Percentiles rank a stretch among this genome's conserved stretches.
Conservation (phyloP, 2,797 vertebrate genomes). For the Eidolon dupreanum region DNA sequence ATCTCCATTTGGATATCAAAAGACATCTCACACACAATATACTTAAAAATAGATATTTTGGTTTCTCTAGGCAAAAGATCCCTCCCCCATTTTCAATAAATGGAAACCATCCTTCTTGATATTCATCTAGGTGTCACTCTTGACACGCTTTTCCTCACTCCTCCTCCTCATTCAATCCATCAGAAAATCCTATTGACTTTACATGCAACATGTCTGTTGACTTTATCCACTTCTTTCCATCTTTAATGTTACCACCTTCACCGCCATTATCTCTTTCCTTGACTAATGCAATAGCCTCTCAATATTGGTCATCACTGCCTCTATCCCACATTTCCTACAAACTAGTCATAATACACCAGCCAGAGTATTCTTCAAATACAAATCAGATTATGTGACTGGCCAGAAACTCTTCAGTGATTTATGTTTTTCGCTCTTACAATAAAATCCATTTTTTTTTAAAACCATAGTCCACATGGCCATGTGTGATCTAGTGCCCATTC, state of each 20-base stretch:
- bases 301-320: neutral
- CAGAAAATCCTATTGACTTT: neutral
- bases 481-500: neutral
- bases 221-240: neutral
- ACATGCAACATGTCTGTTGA: neutral
- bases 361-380: neutral
- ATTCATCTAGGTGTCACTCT: neutral
- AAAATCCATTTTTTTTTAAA: neutral
- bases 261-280: neutral
- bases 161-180: neutral
- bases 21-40: neutral
- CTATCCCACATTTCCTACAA: neutral
- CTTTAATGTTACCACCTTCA: neutral
- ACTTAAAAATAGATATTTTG: neutral
- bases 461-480: neutral
- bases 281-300: neutral
- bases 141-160: neutral
- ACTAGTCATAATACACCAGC: neutral
- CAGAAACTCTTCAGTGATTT: neutral
- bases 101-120: neutral
- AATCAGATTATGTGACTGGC: neutral
- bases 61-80: constrained; percentile 18
- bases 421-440: neutral
- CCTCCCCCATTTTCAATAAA: neutral
- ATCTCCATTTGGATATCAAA: neutral